phyloP scores from a whole-genome alignment of 2,113 vertebrate genomes.

The Megaceryle maxima region DNA sequence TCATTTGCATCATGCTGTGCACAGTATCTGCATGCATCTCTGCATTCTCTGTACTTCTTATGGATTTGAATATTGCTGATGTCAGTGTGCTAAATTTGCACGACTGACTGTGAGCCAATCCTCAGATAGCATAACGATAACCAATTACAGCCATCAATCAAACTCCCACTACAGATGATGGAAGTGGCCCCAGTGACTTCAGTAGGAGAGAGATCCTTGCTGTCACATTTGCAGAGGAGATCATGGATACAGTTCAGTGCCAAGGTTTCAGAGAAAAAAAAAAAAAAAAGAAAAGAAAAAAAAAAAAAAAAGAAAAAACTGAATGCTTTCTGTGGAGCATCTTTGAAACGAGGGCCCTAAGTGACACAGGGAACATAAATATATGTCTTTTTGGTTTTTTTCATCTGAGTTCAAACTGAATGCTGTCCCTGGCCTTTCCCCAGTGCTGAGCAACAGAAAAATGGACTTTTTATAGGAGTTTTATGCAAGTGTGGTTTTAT shows the following conservation, averaged over 20 bases:
- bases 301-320: neutral
- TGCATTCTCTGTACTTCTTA: neutral
- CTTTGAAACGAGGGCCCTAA: neutral
- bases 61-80: neutral
- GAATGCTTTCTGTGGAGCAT: neutral
- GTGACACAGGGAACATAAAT: neutral
- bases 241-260: neutral
- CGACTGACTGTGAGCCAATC: rapidly evolving
- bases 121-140: too few species aligned
- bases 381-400: rapidly evolving
- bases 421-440: neutral
- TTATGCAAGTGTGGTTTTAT: neutral
- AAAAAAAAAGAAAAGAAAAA: neutral
- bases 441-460: neutral
- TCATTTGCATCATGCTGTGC: neutral
- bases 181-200: neutral
- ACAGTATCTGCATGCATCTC: neutral
- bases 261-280: rapidly evolving
- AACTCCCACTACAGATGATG: neutral
- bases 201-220: neutral
- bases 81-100: neutral
- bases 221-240: neutral
- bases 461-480: neutral
- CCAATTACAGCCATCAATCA: neutral
- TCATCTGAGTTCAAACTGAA: neutral